Base-by-base conservation (phyloP, 2,888 invertebrate genomes). In the Hydrotaea cyrtoneurina region DNA sequence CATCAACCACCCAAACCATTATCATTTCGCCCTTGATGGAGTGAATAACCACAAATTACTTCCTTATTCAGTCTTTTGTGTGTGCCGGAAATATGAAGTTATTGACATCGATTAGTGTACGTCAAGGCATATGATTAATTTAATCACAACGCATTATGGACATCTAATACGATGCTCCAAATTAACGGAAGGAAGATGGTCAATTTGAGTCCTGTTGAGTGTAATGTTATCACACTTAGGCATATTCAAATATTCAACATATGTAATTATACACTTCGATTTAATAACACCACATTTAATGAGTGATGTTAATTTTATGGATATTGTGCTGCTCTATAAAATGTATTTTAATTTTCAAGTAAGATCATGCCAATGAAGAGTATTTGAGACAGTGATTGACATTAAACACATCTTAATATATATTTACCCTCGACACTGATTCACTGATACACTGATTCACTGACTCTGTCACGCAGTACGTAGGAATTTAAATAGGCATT, bases 21-120 rank as follows among this genome's bases (percentile, higher is more conserved):
- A 50, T 3, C 8, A 15, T 10, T 64, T 1, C 39, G n/a, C n/a
- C 36, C n/a, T 0, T 64, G 17, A 36, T 36, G 39, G n/a, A 64
- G 36, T 64, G 17, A 5, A 31, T 31, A n/a, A 31, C 31, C 17
- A 19, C 66, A 39, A 66, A 43, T 66, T 66, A 21, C 39, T 39
- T 43, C 4, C 11, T 13, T 19, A 59, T 59, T 59, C 23, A 1
- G 19, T 19, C 66, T 4, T 43, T 39, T 19, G 43, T 43, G 43
- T 43, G 43, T 66, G 17, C 7, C 57, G 80, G 36, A 75, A 75
- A 59, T 53, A 36, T 46, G 39, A 80, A 75, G 39, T 50, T 71
- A 76, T 76, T 62, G 39, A 62, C 75, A 62, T 62, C 39, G 39
- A 80, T 69, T 69, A 57, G 36, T 26, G 23, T 39, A n/a, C 39